Evolutionary conservation across 2,888 invertebrate species (phyloP).

Genomic region (Zygogramma bicolorata): DNA sequence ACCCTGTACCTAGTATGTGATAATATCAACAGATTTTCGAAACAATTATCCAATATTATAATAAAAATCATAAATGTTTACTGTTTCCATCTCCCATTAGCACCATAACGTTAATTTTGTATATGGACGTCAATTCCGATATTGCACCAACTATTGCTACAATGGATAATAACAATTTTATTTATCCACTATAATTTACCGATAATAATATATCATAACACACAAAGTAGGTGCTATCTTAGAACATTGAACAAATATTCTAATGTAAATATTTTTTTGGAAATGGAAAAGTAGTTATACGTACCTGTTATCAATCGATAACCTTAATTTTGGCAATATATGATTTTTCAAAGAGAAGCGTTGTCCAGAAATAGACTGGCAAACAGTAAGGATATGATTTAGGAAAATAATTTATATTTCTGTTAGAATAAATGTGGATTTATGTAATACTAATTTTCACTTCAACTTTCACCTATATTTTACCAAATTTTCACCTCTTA

Average conservation of each 20-base stretch:
- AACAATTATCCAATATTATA: background rate
- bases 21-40: background rate
- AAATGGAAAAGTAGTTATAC: background rate
- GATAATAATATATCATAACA: background rate
- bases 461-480: too few species aligned
- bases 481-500: too few species aligned
- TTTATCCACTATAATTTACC: background rate
- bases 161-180: background rate
- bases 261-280: background rate
- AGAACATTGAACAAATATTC: background rate
- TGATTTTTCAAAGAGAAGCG: too few species aligned
- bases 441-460: too few species aligned
- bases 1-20: background rate
- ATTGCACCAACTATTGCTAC: background rate
- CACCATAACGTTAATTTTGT: background rate
- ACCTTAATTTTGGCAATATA: too few species aligned
- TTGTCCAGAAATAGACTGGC: too few species aligned
- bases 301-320: background rate
- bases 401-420: too few species aligned
- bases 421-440: too few species aligned
- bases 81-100: background rate
- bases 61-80: background rate
- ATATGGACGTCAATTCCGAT: constrained; percentile 1
- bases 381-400: too few species aligned
- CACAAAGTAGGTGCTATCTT: background rate